Evolutionary conservation across 2,797 vertebrate genomes (phyloP).

Genomic region (Rhinella marina): DNA sequence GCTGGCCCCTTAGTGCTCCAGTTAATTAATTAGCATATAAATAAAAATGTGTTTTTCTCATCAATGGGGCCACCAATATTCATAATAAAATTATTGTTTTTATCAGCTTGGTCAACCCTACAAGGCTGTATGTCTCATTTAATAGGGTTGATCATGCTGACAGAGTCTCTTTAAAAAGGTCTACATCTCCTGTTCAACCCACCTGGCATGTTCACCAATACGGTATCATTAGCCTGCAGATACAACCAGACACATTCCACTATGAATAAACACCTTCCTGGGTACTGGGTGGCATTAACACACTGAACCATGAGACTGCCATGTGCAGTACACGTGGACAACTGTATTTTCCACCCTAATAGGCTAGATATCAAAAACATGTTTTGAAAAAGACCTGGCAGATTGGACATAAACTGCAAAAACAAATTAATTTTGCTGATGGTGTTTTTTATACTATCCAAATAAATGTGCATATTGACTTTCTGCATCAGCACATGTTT

Average conservation of each 20-base stretch:
- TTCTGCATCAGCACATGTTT: constrained; percentile 34
- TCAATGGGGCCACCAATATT: too few species aligned
- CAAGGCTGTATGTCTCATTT: too few species aligned
- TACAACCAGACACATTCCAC: not conserved
- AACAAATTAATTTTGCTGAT: constrained; percentile 59
- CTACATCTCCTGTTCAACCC: not conserved
- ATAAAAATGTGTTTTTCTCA: too few species aligned
- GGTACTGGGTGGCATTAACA: not conserved
- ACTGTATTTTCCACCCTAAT: constrained; percentile 31
- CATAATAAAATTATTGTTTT: too few species aligned
- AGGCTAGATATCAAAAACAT: constrained; percentile 49
- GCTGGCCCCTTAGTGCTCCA: too few species aligned
- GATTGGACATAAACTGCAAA: constrained; percentile 41
- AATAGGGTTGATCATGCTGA: too few species aligned
- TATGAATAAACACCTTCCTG: not conserved
- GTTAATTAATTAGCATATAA: too few species aligned
- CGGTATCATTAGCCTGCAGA: not conserved
- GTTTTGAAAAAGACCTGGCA: constrained; percentile 19
- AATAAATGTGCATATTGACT: constrained; percentile 22
- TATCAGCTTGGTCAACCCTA: too few species aligned
- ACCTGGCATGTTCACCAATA: not conserved
- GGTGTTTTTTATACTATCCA: constrained; percentile 48
- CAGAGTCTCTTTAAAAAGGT: not conserved
- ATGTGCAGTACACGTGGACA: constrained; percentile 9
- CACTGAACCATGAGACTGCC: not conserved